Evolutionary conservation across 2,888 invertebrate species (phyloP).

Genomic region (Limnephilus marmoratus): DNA sequence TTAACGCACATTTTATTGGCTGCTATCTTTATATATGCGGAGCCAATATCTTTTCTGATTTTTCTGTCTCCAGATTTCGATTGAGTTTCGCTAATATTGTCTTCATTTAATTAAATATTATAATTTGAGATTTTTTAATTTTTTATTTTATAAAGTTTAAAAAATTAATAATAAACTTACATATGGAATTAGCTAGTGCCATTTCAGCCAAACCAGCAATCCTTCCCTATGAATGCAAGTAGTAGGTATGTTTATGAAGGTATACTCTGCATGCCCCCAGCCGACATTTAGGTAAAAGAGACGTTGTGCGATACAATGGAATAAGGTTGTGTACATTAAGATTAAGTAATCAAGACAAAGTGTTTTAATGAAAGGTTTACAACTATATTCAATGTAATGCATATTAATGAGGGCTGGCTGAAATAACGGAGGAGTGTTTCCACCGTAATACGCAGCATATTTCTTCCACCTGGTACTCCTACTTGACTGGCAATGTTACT

Average conservation of each 20-base stretch:
- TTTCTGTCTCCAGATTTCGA: no score
- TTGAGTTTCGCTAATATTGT: no score
- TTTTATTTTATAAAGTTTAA: no score
- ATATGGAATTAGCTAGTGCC: no score
- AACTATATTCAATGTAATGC: conserved; percentile 2
- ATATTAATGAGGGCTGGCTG: neutral
- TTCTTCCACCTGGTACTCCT: neutral
- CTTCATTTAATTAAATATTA: no score
- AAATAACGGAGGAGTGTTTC: neutral
- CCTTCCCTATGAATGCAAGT: no score
- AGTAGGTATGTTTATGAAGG: neutral
- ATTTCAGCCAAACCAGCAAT: neutral
- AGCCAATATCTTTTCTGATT: no score
- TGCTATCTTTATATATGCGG: no score
- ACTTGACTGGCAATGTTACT: neutral
- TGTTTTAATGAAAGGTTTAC: neutral
- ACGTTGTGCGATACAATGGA: neutral
- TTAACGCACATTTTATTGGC: no score
- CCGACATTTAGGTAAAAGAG: neutral
- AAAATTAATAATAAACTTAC: no score
- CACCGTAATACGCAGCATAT: neutral
- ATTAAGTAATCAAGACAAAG: neutral
- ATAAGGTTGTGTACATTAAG: neutral
- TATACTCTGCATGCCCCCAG: neutral
- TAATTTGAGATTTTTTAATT: no score